Base-by-base conservation (phyloP, 2,113 vertebrate genomes). In the Phoxinus phoxinus region DNA sequence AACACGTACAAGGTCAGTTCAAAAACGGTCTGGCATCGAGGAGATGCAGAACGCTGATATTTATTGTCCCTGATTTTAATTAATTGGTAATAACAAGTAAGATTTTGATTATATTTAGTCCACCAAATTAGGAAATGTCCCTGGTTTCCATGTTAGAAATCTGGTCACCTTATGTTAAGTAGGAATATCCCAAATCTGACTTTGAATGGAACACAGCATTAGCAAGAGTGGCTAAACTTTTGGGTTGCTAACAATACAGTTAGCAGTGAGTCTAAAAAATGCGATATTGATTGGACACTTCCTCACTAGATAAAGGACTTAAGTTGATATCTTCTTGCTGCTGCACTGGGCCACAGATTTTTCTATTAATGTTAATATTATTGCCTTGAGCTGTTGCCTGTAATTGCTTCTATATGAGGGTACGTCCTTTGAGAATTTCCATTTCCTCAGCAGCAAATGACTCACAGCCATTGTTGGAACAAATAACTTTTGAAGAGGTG, bases 401-500 rank as follows among this genome's bases (percentile, higher is more conserved):
- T 74, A 61, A 61, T 58, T 75, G 32, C 76, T 75, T 23, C 51
- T 74, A 27, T 30, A 75, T 69, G 77, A 61, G n/a, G 46, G 67
- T 53, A 15, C 19, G 23, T 61, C 59, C 35, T 82, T 61, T 61
- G 19, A 78, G 27, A 53, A 30, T 72, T 78, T 51, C 53, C 48
- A 58, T 65, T 87, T 65, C 61, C 71, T 58, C 35, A 61, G 61
- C 51, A 71, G 48, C 19, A 17, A 56, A 35, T 77, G 61, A 51
- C 61, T 78, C 72, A 51, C 58, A 19, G 44, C 72, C 11, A 51
- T 56, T 71, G 83, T 67, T 73, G 30, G n/a, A 53, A 23, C 46
- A 53, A 83, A 85, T 77, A 63, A 72, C 27, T 63, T 83, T 88
- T 87, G 25, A 61, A 71, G 44, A 25, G 25, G 53, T 41, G 23